phyloP scores from a whole-genome alignment of 2,888 invertebrate genomes.

The Hyposoter didymator region DNA sequence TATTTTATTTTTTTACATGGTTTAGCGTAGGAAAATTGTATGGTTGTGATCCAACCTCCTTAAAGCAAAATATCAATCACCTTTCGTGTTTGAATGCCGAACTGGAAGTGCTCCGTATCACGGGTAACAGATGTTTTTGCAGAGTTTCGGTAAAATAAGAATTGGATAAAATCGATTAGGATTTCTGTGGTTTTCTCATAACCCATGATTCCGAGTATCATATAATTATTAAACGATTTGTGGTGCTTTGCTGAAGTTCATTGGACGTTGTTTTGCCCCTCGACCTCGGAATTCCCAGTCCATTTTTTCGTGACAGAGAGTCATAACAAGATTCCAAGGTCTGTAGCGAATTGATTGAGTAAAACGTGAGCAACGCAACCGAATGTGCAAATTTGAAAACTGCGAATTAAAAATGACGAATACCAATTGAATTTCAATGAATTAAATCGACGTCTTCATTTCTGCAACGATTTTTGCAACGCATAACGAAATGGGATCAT shows the following conservation, averaged over 20 bases:
- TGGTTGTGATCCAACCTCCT: too few relatives aligned
- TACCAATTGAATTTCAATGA: too few relatives aligned
- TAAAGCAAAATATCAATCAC: background rate
- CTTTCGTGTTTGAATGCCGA: background rate
- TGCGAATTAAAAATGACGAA: too few relatives aligned
- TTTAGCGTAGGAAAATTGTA: too few relatives aligned
- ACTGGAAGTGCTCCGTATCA: slow-evolving; percentile 18
- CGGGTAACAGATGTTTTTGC: slow-evolving; percentile 35
- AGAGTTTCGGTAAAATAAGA: slow-evolving; percentile 14
- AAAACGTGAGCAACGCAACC: background rate
- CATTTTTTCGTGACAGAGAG: background rate
- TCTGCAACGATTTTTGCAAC: background rate
- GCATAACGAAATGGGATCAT: background rate
- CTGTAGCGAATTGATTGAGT: background rate
- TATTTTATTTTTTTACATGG: too few relatives aligned
- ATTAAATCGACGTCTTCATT: background rate
- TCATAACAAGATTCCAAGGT: background rate
- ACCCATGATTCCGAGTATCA: slow-evolving; percentile 7
- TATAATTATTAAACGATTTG: slow-evolving; percentile 54
- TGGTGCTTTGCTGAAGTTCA: slow-evolving; percentile 21
- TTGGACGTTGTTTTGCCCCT: slow-evolving; percentile 1
- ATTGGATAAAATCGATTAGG: slow-evolving; percentile 34
- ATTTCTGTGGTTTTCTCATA: slow-evolving; percentile 59
- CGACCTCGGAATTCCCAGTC: background rate
- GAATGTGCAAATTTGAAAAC: background rate